Base-by-base conservation (phyloP, 2,888 invertebrate species). In the Lasioglossum vierecki region DNA sequence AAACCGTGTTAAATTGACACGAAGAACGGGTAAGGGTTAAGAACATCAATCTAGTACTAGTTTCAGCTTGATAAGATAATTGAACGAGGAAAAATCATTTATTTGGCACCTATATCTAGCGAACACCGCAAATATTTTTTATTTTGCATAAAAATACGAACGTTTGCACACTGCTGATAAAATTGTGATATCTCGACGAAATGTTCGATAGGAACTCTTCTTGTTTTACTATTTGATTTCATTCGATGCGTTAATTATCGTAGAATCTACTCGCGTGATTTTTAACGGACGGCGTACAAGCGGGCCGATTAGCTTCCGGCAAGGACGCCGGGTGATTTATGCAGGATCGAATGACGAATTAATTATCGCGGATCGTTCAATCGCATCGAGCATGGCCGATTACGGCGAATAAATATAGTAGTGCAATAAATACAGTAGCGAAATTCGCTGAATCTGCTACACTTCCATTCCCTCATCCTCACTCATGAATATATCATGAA, bases 391-490 rank as follows among this genome's bases (percentile, higher is more conserved):
- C 66, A 60, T 60, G 44, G 53, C 18, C 73, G 84, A 86, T 84
- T 86, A 80, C 66, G 79, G 75, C 63, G 79, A 83, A 81, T 82
- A 85, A 85, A 80, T 82, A 79, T n/a, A 8, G 9, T 11, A n/a
- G 9, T n/a, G 39, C 39, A 82, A 81, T 82, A 85, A 85, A 80
- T 82, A 79, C 9, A 8, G n/a, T n/a, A n/a, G 9, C n/a, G n/a
- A 11, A 57, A 57, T 57, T 57, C 8, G 9, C n/a, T 57, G 11
- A 57, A 57, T 9, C n/a, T n/a, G 22, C 6, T 22, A 6, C 49
- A 53, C 22, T 53, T 53, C 22, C 1, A 49, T 49, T 49, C 18
- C 5, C 18, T 4, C 15, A 0, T 18, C 18, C 49, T 0, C 18
- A 6, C 49, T 1, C 49, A 18, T 41, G 41, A 11, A 41, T 41